phyloP scores from a whole-genome alignment of 2,888 invertebrate genomes.

The Spodoptera exigua region DNA sequence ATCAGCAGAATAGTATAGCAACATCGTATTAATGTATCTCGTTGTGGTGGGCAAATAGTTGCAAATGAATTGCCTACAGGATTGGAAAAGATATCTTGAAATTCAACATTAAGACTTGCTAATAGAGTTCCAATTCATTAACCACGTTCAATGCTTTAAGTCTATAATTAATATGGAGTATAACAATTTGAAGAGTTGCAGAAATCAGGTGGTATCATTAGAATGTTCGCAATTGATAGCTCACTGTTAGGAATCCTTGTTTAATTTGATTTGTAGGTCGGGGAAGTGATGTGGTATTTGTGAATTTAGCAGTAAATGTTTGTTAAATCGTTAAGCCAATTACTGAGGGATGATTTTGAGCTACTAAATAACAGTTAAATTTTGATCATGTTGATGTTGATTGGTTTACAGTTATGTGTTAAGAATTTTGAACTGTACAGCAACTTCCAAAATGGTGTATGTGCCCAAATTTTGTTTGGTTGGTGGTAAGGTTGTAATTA shows the following conservation, averaged over 20 bases:
- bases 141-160: background rate
- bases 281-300: slow-evolving; percentile 4
- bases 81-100: background rate
- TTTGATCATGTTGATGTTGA: background rate
- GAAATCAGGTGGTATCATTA: slow-evolving; percentile 31
- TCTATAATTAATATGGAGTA: slow-evolving; percentile 23
- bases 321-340: background rate
- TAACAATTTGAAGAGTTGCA: slow-evolving; percentile 45
- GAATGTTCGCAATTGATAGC: slow-evolving; percentile 21
- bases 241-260: slow-evolving; percentile 21
- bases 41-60: slow-evolving; percentile 49
- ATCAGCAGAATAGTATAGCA: slow-evolving; percentile 35
- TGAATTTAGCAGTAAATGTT: slow-evolving; percentile 1
- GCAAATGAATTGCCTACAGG: slow-evolving; percentile 34
- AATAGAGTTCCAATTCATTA: background rate
- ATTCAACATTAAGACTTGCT: background rate
- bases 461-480: too few relatives aligned
- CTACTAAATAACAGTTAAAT: slow-evolving; percentile 5
- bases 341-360: background rate
- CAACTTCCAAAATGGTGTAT: too few relatives aligned
- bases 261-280: slow-evolving; percentile 27
- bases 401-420: too few relatives aligned
- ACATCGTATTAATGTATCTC: slow-evolving; percentile 35
- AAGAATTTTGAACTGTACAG: too few relatives aligned
- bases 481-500: too few relatives aligned